Evolutionary conservation across 2,888 invertebrate species (phyloP), one percentile per base, ranked within the genome.

Genomic region (Chromoteleia sp.): DNA sequence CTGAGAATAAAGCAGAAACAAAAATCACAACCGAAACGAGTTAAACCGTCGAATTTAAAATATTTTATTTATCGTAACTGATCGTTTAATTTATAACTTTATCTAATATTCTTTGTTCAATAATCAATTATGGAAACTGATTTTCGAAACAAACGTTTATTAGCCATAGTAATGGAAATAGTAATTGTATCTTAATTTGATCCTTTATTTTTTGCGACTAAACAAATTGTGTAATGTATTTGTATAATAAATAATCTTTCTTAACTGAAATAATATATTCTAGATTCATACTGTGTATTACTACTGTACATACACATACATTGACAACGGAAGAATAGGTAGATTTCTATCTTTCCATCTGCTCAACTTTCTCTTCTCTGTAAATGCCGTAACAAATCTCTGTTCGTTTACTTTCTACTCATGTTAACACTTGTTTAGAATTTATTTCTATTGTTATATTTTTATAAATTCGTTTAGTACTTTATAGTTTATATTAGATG

Each of bases 1-100:
- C 89, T 2, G 86, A 85, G 14, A 85, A 88, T 63, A 84, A 84
- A 73, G 54, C 83, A 33, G 85, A 85, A 36, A 78, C 85, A 41
- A 65, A 73, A 43, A 86, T 87, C 45, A 85, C 86, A 30, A 86
- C 86, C 5, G 86, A 86, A 63, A 77, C 83, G 14, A 79, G 70
- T 58, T 84, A 77, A 41, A 41, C 2, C 5, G 14, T 41, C 5
- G 7, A 4, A 41, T 6, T 36, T 1, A 10, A 36, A 1, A n/a
- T 41, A 14, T 41, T 14, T 41, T 41, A 41, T 0, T 14, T 14
- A 41, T 41, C n/a, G n/a, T n/a, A n/a, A n/a, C n/a, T n/a, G n/a
- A n/a, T n/a, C n/a, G n/a, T n/a, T n/a, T n/a, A n/a, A n/a, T n/a
- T n/a, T n/a, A n/a, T n/a, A n/a, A n/a, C n/a, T n/a, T n/a, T n/a